Conservation (phyloP, 2,888 invertebrate genomes). For the Pheosia tremula region DNA sequence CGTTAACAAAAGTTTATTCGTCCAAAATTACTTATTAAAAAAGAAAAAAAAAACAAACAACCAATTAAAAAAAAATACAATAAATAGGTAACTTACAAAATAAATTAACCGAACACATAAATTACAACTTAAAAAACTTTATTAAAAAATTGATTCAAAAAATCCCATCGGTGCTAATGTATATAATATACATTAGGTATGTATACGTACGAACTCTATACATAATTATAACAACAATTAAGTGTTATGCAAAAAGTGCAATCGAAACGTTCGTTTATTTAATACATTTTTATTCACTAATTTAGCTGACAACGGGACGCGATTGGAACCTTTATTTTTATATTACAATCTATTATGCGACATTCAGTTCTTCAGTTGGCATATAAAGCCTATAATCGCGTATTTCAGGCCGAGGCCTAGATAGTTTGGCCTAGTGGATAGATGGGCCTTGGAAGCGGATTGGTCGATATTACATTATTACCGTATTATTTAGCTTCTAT, state of each 20-base stretch:
- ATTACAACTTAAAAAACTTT: slow-evolving; percentile 38
- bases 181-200: slow-evolving; percentile 65
- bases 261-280: slow-evolving; percentile 51
- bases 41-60: slow-evolving; percentile 45
- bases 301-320: slow-evolving; percentile 38
- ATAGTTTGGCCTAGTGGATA: slow-evolving; percentile 13
- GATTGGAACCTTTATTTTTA: slow-evolving; percentile 30
- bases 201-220: slow-evolving; percentile 58
- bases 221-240: slow-evolving; percentile 76
- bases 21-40: slow-evolving; percentile 26
- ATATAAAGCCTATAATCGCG: slow-evolving; percentile 41
- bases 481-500: slow-evolving; percentile 40
- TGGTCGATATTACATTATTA: slow-evolving; percentile 55
- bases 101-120: slow-evolving; percentile 37
- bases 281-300: slow-evolving; percentile 42
- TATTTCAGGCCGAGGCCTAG: slow-evolving; percentile 11
- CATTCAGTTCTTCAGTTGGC: slow-evolving; percentile 16
- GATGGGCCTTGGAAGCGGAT: slow-evolving; percentile 56
- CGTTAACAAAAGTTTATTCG: slow-evolving; percentile 32
- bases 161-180: slow-evolving; percentile 52
- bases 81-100: slow-evolving; percentile 42
- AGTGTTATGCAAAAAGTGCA: slow-evolving; percentile 81
- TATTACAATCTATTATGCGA: slow-evolving; percentile 26
- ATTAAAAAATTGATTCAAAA: slow-evolving; percentile 34
- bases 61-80: slow-evolving; percentile 54